Conservation (phyloP, 2,797 vertebrate genomes). For the Eulemur rubriventer region DNA sequence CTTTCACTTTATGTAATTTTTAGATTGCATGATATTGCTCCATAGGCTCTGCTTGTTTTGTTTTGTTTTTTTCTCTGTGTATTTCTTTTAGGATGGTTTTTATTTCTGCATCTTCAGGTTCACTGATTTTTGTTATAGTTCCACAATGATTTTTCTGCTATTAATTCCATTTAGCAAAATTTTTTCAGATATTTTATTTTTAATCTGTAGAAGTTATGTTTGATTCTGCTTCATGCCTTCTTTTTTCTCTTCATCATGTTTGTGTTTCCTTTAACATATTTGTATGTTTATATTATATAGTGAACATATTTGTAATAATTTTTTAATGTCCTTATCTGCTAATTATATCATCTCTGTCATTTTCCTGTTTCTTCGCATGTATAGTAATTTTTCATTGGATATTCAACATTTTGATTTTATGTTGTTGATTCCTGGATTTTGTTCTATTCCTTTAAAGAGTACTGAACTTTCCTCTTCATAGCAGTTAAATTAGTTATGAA, state of each 20-base stretch:
- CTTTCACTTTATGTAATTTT: background rate
- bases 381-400: background rate
- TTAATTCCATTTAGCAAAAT: background rate
- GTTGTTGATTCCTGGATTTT: background rate
- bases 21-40: background rate
- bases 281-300: background rate
- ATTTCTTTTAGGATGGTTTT: background rate
- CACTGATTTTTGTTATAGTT: background rate
- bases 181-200: conserved; percentile 8
- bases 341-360: background rate
- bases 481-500: conserved; percentile 4
- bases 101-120: background rate
- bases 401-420: background rate
- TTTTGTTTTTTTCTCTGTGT: background rate
- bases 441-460: background rate
- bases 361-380: background rate
- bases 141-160: background rate
- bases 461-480: background rate
- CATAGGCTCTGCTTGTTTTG: background rate
- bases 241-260: background rate
- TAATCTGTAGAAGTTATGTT: background rate
- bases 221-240: background rate
- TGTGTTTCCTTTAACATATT: background rate
- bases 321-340: background rate
- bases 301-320: background rate